Conservation (phyloP, 2,888 invertebrate species). For the Macrosoma leucophasiata region DNA sequence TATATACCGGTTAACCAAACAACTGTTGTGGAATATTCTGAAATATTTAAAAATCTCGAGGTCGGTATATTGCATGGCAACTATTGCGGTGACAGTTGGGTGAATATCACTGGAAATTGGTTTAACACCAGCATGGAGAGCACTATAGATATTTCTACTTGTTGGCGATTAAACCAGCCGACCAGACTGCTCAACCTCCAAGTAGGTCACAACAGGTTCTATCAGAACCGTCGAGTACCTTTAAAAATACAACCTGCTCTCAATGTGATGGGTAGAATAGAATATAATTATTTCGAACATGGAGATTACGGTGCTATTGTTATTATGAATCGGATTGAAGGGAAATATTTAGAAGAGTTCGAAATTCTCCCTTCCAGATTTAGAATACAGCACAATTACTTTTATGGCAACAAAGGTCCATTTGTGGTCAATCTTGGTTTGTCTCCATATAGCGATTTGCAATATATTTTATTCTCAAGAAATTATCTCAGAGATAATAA, state of each 20-base stretch:
- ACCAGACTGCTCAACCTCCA: constrained; percentile 77
- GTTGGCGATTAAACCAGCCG: constrained; percentile 80
- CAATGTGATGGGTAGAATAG: constrained; percentile 85
- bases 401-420: constrained; percentile 90
- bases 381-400: constrained; percentile 89
- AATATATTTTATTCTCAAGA: constrained; percentile 88
- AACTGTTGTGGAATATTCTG: constrained; percentile 89
- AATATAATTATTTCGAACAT: constrained; percentile 91
- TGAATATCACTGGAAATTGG: constrained; percentile 94
- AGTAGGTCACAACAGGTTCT: constrained; percentile 91
- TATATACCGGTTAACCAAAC: constrained; percentile 89
- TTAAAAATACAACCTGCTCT: constrained; percentile 88
- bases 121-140: constrained; percentile 87
- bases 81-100: constrained; percentile 88
- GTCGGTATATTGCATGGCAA: constrained; percentile 95
- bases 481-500: constrained; percentile 92
- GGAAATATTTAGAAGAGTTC: constrained; percentile 84
- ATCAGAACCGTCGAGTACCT: constrained; percentile 83
- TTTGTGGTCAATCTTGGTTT: constrained; percentile 92
- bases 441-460: constrained; percentile 89
- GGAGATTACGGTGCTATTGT: constrained; percentile 89
- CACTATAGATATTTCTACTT: constrained; percentile 88
- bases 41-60: constrained; percentile 90
- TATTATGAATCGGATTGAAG: constrained; percentile 83
- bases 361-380: constrained; percentile 83